Percentiles rank a stretch among this genome's conserved stretches.
Evolutionary conservation across 2,888 invertebrate species (phyloP).

Genomic region (Parnassius glacialis): DNA sequence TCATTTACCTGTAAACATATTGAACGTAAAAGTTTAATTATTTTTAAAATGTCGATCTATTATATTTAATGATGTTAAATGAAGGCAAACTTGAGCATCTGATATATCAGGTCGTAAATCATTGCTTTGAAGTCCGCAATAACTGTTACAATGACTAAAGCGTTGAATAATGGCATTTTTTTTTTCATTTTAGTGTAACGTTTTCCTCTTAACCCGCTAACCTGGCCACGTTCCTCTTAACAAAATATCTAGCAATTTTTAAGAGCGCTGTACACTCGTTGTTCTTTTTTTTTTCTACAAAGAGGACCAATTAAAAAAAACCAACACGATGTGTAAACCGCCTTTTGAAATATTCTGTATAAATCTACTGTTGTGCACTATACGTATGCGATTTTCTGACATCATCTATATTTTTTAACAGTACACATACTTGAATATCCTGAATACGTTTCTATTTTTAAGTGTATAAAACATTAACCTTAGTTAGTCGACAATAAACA

Average conservation of each 20-base stretch:
- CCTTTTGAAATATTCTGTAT: constrained; percentile 9
- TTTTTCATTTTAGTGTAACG: constrained; percentile 39
- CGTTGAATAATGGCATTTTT: constrained; percentile 32
- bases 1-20: too few species aligned
- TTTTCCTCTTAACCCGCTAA: constrained; percentile 59
- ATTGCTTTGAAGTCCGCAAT: constrained; percentile 13
- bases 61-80: too few species aligned
- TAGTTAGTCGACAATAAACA: too few species aligned
- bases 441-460: too few species aligned
- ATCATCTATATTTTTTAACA: too few species aligned
- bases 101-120: not conserved
- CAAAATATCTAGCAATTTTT: constrained; percentile 29
- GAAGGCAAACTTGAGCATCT: too few species aligned
- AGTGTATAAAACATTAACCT: too few species aligned
- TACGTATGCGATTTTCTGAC: too few species aligned
- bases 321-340: constrained; percentile 18
- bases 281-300: constrained; percentile 53
- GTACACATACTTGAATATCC: too few species aligned
- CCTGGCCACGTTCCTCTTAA: constrained; percentile 40
- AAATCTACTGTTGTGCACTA: too few species aligned
- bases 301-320: constrained; percentile 10
- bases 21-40: too few species aligned
- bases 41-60: too few species aligned
- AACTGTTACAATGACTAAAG: constrained; percentile 37
- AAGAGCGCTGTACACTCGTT: constrained; percentile 48